These are phyloP conservation scores for Echeneis naucrates DNA, from an alignment of 2,797 vertebrate genomes.

Conservation along the genomic window DNA sequence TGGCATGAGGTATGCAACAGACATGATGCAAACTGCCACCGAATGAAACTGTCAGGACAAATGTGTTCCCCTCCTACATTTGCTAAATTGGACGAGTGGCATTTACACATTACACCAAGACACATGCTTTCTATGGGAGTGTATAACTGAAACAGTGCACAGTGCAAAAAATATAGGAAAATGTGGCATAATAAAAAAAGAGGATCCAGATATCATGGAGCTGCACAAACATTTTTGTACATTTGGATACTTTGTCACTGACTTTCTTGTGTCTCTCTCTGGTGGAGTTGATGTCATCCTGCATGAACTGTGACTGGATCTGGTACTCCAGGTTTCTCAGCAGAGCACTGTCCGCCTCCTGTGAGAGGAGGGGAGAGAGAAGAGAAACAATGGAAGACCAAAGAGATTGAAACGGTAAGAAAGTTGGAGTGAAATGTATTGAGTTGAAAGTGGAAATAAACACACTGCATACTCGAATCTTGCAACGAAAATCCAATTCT, in stretches of 20 bases:
- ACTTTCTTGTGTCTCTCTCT: slow-evolving; percentile 97
- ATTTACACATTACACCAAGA: neutral
- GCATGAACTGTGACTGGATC: slow-evolving; percentile 94
- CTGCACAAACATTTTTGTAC: neutral
- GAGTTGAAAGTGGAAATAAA: slow-evolving; percentile 7
- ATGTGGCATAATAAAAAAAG: too few relatives aligned
- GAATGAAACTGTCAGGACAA: neutral
- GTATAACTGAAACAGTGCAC: neutral
- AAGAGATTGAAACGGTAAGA: neutral
- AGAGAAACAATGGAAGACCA: neutral
- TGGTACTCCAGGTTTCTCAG: slow-evolving; percentile 92
- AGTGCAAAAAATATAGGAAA: neutral
- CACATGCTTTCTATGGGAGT: neutral
- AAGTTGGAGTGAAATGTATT: neutral
- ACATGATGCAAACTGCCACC: neutral
- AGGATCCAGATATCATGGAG: too few relatives aligned
- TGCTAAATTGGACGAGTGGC: neutral
- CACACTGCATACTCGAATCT: neutral
- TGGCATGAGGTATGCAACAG: neutral
- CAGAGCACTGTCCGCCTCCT: slow-evolving; percentile 93
- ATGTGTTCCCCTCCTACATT: neutral
- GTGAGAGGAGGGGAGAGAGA: slow-evolving; percentile 1
- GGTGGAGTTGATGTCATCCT: slow-evolving; percentile 92
- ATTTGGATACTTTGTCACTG: slow-evolving; percentile 26
- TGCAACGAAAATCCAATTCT: neutral